Percentiles rank a stretch among this genome's conserved stretches.
Evolutionary conservation across 2,888 invertebrate species (phyloP).

Genomic region (Aphodius granarius): DNA sequence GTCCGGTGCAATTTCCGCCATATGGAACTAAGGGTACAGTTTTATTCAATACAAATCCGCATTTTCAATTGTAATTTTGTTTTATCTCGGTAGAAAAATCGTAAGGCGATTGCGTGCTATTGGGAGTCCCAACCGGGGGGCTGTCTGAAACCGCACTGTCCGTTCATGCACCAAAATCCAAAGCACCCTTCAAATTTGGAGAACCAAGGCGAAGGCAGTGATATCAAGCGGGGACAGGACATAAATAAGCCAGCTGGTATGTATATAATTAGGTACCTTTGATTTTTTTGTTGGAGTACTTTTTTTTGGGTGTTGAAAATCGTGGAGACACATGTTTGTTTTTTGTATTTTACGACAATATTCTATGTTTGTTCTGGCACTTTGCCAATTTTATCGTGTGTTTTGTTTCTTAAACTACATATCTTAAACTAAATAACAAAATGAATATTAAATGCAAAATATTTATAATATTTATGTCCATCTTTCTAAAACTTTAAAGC

Average conservation of each 20-base stretch:
- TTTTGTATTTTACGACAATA: not conserved
- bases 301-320: not conserved
- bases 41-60: not conserved
- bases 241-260: slow-evolving; percentile 27
- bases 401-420: not conserved
- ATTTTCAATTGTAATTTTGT: not conserved
- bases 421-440: too few relatives aligned
- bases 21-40: slow-evolving; percentile 75
- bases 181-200: slow-evolving; percentile 39
- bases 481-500: too few relatives aligned
- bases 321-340: not conserved
- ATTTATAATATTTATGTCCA: too few relatives aligned
- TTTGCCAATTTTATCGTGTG: not conserved
- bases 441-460: too few relatives aligned
- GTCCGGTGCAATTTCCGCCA: slow-evolving; percentile 80
- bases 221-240: slow-evolving; percentile 28
- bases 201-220: slow-evolving; percentile 34
- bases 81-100: slow-evolving; percentile 67
- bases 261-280: not conserved
- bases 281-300: not conserved
- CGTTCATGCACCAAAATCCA: slow-evolving; percentile 70
- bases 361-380: not conserved
- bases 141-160: slow-evolving; percentile 83
- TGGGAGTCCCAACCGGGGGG: slow-evolving; percentile 87
- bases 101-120: slow-evolving; percentile 81